Conservation (phyloP, 1,140 invertebrate genomes). For the Belonocnema kinseyi region DNA sequence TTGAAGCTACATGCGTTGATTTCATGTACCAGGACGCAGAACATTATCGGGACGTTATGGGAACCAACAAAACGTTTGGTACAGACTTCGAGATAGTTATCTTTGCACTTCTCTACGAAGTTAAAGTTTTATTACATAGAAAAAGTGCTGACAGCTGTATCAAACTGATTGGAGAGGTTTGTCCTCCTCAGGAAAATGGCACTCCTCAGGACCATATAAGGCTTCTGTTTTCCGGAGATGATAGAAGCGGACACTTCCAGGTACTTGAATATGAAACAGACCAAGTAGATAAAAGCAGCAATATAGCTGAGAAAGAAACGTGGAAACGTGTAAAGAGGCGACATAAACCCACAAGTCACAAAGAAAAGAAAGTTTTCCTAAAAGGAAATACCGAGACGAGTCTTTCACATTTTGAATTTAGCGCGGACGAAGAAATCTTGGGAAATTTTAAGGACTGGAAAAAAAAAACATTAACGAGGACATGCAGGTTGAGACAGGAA, state of each 20-base stretch:
- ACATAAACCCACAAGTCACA: neutral
- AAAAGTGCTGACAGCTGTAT: neutral
- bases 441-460: too few relatives aligned
- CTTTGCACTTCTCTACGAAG: neutral
- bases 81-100: neutral
- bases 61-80: neutral
- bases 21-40: neutral
- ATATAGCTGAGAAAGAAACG: neutral
- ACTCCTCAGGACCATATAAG: neutral
- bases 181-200: neutral
- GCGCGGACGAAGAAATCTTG: too few relatives aligned
- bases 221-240: neutral
- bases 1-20: neutral
- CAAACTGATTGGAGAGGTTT: neutral
- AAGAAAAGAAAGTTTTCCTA: too few relatives aligned
- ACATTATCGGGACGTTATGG: neutral
- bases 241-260: neutral
- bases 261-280: neutral
- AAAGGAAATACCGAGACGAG: too few relatives aligned
- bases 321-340: neutral
- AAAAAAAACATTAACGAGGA: too few relatives aligned
- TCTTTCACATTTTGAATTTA: too few relatives aligned
- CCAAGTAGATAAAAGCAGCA: neutral
- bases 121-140: neutral
- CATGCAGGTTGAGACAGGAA: too few relatives aligned